These are phyloP conservation scores for Atrichornis clamosus DNA, from an alignment of 2,113 vertebrate genomes.

Conservation along the genomic window DNA sequence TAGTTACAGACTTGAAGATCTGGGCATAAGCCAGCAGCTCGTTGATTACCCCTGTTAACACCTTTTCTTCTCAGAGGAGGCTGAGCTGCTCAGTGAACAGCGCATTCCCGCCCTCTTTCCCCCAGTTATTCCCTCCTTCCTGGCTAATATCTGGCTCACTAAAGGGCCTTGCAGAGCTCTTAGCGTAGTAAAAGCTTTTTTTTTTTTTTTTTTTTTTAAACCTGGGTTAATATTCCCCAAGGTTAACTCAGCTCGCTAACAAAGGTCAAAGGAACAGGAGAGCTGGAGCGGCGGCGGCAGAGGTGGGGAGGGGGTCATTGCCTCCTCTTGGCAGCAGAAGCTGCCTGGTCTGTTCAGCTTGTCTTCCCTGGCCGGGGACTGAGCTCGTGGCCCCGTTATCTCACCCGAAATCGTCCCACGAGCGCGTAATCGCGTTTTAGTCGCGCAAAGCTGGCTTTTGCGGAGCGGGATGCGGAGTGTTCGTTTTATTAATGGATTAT, in stretches of 20 bases:
- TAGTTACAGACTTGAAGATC: not conserved
- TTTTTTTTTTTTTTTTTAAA: not conserved
- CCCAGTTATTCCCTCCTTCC: not conserved
- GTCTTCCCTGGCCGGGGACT: not conserved
- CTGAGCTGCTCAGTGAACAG: not conserved
- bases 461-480: not conserved
- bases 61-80: conserved; percentile 7
- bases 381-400: not conserved
- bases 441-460: not conserved
- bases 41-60: conserved; percentile 34
- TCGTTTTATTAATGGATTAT: not conserved
- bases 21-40: not conserved
- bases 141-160: not conserved
- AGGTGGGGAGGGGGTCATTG: not conserved
- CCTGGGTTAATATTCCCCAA: conserved; percentile 38
- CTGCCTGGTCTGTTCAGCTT: not conserved
- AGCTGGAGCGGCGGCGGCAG: not conserved
- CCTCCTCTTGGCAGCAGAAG: conserved; percentile 29
- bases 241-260: conserved; percentile 15
- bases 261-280: conserved; percentile 30
- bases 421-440: not conserved
- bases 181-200: not conserved
- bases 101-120: not conserved
- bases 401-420: not conserved
- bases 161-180: not conserved